phyloP scores from a whole-genome alignment of 2,797 vertebrate species.

The Thamnophis elegans region DNA sequence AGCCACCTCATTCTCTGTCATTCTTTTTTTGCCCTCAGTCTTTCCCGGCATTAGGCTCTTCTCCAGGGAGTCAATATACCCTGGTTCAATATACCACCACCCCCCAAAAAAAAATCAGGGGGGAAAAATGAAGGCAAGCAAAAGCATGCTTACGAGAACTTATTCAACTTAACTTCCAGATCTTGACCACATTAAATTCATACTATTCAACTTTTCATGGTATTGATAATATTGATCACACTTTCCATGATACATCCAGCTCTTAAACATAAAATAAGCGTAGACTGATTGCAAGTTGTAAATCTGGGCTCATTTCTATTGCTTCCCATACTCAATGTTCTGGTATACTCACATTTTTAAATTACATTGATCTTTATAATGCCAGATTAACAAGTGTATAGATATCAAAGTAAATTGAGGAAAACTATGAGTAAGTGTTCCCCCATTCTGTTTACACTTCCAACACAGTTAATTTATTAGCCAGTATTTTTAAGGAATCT shows the following conservation, averaged over 20 bases:
- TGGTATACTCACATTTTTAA: not conserved
- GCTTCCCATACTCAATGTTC: not conserved
- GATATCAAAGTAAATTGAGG: not conserved
- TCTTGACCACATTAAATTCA: not conserved
- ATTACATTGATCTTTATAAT: not conserved
- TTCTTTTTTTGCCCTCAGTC: no score
- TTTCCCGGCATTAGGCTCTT: no score
- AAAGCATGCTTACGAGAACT: not conserved
- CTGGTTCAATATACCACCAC: not conserved
- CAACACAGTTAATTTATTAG: not conserved
- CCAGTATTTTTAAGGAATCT: not conserved
- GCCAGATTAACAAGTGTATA: not conserved
- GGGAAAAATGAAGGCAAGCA: not conserved
- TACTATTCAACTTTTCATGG: not conserved
- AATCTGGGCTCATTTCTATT: not conserved
- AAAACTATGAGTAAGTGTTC: not conserved
- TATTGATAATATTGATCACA: not conserved
- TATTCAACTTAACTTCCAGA: not conserved
- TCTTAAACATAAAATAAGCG: not conserved
- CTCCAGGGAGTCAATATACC: no score
- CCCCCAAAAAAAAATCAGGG: not conserved
- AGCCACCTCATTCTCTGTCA: no score
- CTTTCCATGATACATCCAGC: not conserved
- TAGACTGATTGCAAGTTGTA: not conserved
- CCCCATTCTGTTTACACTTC: not conserved